phyloP scores from a whole-genome alignment of 2,113 vertebrate genomes.

The Tenebrosternarchus preto region DNA sequence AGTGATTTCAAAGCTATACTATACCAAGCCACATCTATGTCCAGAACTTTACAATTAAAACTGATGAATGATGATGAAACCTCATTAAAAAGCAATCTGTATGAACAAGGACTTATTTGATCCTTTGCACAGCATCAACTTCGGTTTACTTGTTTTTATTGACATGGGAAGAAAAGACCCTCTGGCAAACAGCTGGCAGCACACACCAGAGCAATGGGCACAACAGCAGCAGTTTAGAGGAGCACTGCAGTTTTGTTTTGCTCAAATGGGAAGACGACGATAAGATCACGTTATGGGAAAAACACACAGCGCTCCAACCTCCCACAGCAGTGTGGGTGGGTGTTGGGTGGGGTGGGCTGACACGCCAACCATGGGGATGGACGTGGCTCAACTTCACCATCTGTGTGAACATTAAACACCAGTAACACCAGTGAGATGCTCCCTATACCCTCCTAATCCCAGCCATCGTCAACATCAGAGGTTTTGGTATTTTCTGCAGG shows the following conservation, averaged over 20 bases:
- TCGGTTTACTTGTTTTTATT: too few species aligned
- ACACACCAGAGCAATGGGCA: background rate
- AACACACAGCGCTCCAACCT: constrained; percentile 41
- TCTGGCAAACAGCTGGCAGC: background rate
- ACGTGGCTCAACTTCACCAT: too few species aligned
- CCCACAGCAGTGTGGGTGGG: background rate
- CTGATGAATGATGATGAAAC: too few species aligned
- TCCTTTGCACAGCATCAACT: too few species aligned
- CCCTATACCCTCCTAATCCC: background rate
- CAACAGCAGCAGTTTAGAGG: background rate
- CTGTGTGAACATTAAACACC: constrained; percentile 25
- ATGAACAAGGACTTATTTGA: too few species aligned
- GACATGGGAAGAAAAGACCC: background rate
- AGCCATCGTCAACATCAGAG: background rate
- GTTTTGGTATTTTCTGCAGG: too few species aligned
- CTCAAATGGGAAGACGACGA: constrained; percentile 62
- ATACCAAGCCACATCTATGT: background rate
- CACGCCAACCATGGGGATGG: background rate
- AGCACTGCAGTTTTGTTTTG: constrained; percentile 54
- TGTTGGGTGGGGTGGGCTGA: too few species aligned
- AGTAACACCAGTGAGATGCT: too few species aligned
- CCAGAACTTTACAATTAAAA: too few species aligned
- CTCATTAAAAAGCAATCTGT: too few species aligned
- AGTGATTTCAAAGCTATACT: background rate
- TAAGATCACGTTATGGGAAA: constrained; percentile 69